Evolutionary conservation across 2,113 vertebrate genomes (phyloP).

Genomic region (Thinocorus orbignyianus): DNA sequence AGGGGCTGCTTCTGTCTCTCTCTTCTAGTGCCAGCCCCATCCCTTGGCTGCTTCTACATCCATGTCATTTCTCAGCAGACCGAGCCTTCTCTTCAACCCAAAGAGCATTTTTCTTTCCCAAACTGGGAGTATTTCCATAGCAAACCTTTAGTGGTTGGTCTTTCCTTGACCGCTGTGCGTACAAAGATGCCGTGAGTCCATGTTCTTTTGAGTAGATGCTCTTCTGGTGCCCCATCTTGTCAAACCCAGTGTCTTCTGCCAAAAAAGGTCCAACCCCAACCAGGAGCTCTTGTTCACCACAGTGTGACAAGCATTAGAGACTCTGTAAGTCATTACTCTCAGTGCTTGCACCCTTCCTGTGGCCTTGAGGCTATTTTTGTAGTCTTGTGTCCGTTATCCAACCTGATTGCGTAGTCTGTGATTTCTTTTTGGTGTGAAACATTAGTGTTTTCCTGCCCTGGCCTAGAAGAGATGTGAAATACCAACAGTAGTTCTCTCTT

Average conservation of each 20-base stretch:
- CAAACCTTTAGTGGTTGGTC: neutral
- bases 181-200: neutral
- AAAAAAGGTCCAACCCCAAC: neutral
- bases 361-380: constrained; percentile 17
- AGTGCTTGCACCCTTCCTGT: neutral
- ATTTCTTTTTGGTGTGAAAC: neutral
- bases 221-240: neutral
- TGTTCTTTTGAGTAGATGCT: neutral
- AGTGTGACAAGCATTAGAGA: neutral
- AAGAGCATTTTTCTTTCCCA: neutral
- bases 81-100: neutral
- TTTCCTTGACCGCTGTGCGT: neutral
- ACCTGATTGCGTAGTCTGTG: neutral
- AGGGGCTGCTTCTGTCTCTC: neutral
- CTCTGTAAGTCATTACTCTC: neutral
- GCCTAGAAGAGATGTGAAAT: neutral
- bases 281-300: neutral
- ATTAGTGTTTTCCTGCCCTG: neutral
- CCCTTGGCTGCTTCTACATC: neutral
- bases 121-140: neutral
- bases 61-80: neutral
- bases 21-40: neutral
- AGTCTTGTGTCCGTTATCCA: neutral
- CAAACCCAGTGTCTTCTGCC: neutral
- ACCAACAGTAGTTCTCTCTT: neutral